Evolutionary conservation across 1,140 invertebrate species (phyloP).

Genomic region (Leptopilina clavipes): DNA sequence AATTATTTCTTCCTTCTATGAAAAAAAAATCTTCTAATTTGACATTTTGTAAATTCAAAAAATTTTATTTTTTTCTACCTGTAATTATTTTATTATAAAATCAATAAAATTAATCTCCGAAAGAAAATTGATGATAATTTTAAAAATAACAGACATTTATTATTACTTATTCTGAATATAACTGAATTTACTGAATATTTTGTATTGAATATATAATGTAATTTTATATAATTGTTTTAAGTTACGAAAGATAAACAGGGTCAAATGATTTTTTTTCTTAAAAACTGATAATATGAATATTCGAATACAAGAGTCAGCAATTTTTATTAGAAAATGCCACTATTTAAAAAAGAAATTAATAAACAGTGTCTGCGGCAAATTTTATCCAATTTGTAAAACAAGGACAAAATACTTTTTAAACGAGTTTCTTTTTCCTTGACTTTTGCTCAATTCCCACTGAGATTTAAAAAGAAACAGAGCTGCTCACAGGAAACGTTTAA

Average conservation of each 20-base stretch:
- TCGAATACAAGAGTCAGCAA: not conserved
- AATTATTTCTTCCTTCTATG: not conserved
- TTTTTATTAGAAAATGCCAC: not conserved
- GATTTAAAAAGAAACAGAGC: not conserved
- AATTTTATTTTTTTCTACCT: too few species aligned
- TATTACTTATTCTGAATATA: too few species aligned
- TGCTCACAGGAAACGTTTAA: not conserved
- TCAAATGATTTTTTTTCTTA: not conserved
- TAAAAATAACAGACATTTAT: too few species aligned
- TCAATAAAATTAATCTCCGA: too few species aligned
- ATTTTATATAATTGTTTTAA: not conserved
- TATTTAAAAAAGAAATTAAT: not conserved
- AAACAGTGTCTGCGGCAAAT: not conserved
- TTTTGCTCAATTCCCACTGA: not conserved
- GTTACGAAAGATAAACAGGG: too few species aligned
- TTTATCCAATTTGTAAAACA: not conserved
- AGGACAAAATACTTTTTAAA: not conserved
- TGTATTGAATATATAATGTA: too few species aligned
- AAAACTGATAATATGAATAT: not conserved
- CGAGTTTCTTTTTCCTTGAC: conserved; percentile 31
- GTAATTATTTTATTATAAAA: too few species aligned
- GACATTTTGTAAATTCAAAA: too few species aligned
- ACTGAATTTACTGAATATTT: too few species aligned
- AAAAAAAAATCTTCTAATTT: not conserved
- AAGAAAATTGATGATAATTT: too few species aligned